Conservation (phyloP, 2,113 vertebrate species). For the Camelus dromedarius region DNA sequence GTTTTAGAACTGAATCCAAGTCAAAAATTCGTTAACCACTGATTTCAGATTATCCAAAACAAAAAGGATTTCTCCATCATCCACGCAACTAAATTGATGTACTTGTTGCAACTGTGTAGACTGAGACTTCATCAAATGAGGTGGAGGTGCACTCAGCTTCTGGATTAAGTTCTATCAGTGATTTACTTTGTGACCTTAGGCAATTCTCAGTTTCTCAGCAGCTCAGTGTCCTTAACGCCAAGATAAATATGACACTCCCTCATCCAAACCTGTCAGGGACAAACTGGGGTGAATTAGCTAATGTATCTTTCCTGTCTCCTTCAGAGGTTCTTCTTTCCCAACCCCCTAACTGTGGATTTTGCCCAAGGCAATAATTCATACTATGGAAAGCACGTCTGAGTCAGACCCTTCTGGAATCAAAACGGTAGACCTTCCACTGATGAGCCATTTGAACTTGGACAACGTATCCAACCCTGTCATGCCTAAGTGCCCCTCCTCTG, state of each 20-base stretch:
- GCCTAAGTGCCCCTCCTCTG: neutral
- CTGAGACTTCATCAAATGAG: rapidly evolving
- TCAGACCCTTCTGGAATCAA: neutral
- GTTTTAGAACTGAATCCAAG: neutral
- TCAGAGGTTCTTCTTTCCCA: neutral
- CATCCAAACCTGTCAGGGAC: slow-evolving; percentile 27
- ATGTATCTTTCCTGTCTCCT: neutral
- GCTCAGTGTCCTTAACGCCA: neutral
- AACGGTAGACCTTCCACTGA: neutral
- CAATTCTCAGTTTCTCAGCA: neutral
- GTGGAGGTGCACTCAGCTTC: neutral
- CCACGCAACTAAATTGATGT: neutral
- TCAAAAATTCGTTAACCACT: neutral
- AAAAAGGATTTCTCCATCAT: neutral
- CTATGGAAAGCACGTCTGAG: neutral
- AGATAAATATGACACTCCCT: neutral
- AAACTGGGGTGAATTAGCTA: neutral
- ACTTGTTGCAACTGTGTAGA: rapidly evolving
- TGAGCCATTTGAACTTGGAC: neutral
- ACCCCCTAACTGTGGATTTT: neutral
- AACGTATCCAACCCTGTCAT: neutral
- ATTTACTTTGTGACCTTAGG: neutral
- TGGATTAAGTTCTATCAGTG: neutral
- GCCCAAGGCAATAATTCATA: neutral
- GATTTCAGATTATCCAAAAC: neutral